phyloP scores from a whole-genome alignment of 2,888 invertebrate genomes.

The Polydrusus pterygomalis region DNA sequence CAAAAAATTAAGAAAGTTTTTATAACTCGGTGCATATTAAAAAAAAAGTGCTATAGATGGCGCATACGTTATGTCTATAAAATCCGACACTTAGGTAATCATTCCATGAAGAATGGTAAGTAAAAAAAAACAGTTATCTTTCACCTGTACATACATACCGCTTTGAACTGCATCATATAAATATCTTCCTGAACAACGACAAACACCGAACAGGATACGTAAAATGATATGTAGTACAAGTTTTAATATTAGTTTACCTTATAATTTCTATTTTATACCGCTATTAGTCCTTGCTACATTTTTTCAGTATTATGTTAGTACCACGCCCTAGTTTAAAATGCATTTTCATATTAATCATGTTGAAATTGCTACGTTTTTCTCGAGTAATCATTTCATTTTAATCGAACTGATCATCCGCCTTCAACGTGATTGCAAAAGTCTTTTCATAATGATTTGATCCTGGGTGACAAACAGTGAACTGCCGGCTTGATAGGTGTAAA shows the following conservation, averaged over 20 bases:
- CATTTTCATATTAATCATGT: slow-evolving; percentile 49
- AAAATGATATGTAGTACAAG: slow-evolving; percentile 44
- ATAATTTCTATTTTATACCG: slow-evolving; percentile 66
- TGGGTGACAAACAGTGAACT: slow-evolving; percentile 5
- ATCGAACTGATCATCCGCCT: slow-evolving; percentile 26
- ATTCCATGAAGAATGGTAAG: background rate
- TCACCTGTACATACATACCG: slow-evolving; percentile 49
- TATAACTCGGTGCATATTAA: too few species aligned
- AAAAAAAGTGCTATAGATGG: too few species aligned
- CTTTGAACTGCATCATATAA: slow-evolving; percentile 43
- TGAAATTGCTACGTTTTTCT: slow-evolving; percentile 31
- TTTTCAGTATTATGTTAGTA: slow-evolving; percentile 53
- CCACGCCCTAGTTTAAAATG: slow-evolving; percentile 63
- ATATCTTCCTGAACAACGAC: slow-evolving; percentile 40
- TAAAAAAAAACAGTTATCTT: slow-evolving; percentile 26
- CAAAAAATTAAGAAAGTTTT: too few species aligned
- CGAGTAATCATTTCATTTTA: background rate
- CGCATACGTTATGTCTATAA: too few species aligned
- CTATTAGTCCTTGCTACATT: slow-evolving; percentile 68
- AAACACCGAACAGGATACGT: slow-evolving; percentile 49
- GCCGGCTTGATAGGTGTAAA: background rate
- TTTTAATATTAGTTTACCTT: slow-evolving; percentile 52
- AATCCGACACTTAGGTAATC: too few species aligned
- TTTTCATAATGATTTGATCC: background rate
- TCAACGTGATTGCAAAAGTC: slow-evolving; percentile 15